Conservation (phyloP, 2,797 vertebrate genomes). For the Columba guinea region DNA sequence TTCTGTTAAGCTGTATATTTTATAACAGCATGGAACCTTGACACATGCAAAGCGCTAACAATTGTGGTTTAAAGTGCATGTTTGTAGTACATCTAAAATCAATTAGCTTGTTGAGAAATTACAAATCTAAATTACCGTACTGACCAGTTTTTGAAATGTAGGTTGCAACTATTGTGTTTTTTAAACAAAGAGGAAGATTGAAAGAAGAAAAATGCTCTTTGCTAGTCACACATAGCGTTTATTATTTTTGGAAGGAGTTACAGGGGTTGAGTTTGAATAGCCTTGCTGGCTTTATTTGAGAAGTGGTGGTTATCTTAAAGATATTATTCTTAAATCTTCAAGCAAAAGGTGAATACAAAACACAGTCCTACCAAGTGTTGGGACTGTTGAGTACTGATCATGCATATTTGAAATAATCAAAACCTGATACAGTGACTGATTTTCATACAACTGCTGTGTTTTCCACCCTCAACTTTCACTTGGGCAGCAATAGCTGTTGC, state of each 20-base stretch:
- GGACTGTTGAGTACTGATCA: neutral
- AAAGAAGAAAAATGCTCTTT: neutral
- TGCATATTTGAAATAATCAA: neutral
- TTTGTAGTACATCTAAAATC: constrained; percentile 11
- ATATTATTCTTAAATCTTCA: neutral
- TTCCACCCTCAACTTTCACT: neutral
- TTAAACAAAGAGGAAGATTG: neutral
- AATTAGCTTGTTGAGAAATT: neutral
- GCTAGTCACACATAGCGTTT: neutral
- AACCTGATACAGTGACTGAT: neutral
- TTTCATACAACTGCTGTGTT: neutral
- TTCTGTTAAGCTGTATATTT: neutral
- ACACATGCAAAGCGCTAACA: neutral
- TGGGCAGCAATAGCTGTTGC: neutral
- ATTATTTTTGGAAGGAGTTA: neutral
- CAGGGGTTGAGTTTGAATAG: neutral
- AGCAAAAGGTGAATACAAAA: neutral
- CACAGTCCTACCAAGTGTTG: neutral
- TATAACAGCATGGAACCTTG: neutral
- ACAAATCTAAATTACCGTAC: neutral
- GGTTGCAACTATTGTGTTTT: neutral
- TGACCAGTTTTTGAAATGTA: neutral
- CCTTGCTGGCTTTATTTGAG: neutral
- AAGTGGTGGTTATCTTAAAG: neutral
- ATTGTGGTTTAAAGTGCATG: neutral